Percentiles rank a stretch among this genome's conserved stretches.
phyloP scores from a whole-genome alignment of 2,797 vertebrate genomes.

The Lateolabrax maculatus region DNA sequence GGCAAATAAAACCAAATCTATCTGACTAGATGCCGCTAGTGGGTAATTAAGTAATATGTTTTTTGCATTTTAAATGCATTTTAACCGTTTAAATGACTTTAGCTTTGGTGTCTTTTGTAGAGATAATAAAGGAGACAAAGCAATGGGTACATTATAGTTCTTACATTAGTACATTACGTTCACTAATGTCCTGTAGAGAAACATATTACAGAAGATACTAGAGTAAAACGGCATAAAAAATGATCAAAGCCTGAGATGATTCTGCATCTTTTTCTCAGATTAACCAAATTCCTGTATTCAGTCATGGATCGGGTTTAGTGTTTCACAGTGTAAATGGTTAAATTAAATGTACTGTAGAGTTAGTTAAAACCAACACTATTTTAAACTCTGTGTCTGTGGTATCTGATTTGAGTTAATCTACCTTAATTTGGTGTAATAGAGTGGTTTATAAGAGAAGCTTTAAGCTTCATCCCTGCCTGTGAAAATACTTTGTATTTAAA shows the following conservation, averaged over 20 bases:
- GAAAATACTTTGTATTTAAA: constrained; percentile 65
- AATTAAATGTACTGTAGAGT: constrained; percentile 41
- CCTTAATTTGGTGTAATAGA: constrained; percentile 57
- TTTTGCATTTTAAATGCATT: too few relatives aligned
- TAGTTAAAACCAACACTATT: constrained; percentile 38
- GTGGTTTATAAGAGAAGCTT: constrained; percentile 45
- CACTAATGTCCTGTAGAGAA: constrained; percentile 21
- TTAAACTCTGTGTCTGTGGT: constrained; percentile 29
- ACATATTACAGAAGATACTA: constrained; percentile 24
- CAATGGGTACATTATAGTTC: background rate
- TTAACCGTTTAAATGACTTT: too few relatives aligned
- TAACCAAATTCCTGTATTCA: constrained; percentile 35
- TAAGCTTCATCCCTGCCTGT: constrained; percentile 48
- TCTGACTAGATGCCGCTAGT: constrained; percentile 21
- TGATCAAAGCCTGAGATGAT: constrained; percentile 20
- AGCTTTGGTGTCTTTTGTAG: constrained; percentile 22
- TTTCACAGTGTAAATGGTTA: constrained; percentile 26
- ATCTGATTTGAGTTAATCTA: constrained; percentile 60
- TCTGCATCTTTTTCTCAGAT: constrained; percentile 41
- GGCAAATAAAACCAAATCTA: constrained; percentile 35
- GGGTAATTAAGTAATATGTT: too few relatives aligned
- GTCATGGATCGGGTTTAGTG: constrained; percentile 32
- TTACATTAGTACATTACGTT: constrained; percentile 4
- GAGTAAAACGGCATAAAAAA: constrained; percentile 13
- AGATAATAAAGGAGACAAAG: constrained; percentile 14